These are phyloP conservation scores for Hoplodrina ambigua DNA, from an alignment of 2,888 invertebrate species.

Conservation along the genomic window DNA sequence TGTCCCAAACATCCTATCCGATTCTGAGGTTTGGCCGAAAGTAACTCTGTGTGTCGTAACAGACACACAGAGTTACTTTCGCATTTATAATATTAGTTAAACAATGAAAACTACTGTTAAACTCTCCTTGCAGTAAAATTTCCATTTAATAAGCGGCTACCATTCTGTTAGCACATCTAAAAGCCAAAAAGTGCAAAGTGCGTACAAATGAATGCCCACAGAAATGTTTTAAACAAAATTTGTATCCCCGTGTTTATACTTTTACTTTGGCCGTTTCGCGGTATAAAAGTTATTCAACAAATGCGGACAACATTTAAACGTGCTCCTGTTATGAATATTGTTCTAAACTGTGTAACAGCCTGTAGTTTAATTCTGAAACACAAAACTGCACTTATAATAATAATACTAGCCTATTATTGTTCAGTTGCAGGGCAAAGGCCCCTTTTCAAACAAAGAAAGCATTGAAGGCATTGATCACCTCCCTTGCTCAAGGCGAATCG, in stretches of 20 bases:
- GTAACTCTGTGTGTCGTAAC: too few relatives aligned
- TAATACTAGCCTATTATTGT: background rate
- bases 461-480: too few relatives aligned
- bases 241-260: conserved; percentile 20
- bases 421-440: background rate
- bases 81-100: too few relatives aligned
- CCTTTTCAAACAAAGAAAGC: background rate
- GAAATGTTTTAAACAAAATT: conserved; percentile 48
- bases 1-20: too few relatives aligned
- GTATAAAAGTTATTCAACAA: conserved; percentile 40
- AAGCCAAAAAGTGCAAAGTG: background rate
- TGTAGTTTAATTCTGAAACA: background rate
- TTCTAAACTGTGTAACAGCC: conserved; percentile 21
- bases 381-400: background rate
- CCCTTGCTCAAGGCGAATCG: too few relatives aligned
- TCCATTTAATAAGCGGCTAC: background rate
- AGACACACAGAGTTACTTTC: too few relatives aligned
- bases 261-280: conserved; percentile 30
- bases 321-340: conserved; percentile 22
- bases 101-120: too few relatives aligned
- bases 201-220: conserved; percentile 31
- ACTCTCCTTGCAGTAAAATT: too few relatives aligned
- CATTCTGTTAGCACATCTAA: background rate
- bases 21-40: too few relatives aligned
- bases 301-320: conserved; percentile 24